phyloP scores from a whole-genome alignment of 2,888 invertebrate species.

The Noctua janthina region DNA sequence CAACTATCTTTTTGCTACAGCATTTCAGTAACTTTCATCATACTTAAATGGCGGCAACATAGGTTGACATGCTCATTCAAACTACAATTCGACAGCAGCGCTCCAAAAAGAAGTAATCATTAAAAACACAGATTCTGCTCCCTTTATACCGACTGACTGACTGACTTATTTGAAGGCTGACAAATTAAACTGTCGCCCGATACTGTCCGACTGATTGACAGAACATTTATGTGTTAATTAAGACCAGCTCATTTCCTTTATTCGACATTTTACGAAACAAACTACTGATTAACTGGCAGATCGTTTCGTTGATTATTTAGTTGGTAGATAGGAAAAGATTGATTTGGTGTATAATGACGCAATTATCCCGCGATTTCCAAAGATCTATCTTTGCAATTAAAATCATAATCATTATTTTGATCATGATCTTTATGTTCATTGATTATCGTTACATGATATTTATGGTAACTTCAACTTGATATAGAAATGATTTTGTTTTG shows the following conservation, averaged over 20 bases:
- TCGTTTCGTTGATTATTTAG: constrained; percentile 6
- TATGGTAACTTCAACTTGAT: no score
- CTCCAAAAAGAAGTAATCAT: constrained; percentile 1
- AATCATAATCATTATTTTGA: background rate
- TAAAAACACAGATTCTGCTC: constrained; percentile 18
- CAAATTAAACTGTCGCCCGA: constrained; percentile 60
- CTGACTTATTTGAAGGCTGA: constrained; percentile 47
- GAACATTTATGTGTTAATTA: constrained; percentile 63
- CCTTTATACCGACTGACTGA: constrained; percentile 26
- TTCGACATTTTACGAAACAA: constrained; percentile 37
- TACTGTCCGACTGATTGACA: constrained; percentile 56
- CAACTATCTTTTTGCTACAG: background rate
- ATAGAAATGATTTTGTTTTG: background rate
- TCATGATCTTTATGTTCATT: background rate
- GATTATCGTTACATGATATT: background rate
- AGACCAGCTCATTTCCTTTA: constrained; percentile 51
- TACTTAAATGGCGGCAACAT: background rate
- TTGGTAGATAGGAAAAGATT: background rate
- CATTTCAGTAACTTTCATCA: background rate
- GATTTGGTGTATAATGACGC: background rate
- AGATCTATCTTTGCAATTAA: background rate
- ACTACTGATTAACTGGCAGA: constrained; percentile 29
- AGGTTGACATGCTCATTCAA: background rate
- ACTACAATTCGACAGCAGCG: background rate
- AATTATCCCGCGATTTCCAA: background rate